Percentiles rank a stretch among this genome's conserved stretches.
Conservation (phyloP, 37 sponge, comb jelly and placozoan genomes). For the Sycon ciliatum region DNA sequence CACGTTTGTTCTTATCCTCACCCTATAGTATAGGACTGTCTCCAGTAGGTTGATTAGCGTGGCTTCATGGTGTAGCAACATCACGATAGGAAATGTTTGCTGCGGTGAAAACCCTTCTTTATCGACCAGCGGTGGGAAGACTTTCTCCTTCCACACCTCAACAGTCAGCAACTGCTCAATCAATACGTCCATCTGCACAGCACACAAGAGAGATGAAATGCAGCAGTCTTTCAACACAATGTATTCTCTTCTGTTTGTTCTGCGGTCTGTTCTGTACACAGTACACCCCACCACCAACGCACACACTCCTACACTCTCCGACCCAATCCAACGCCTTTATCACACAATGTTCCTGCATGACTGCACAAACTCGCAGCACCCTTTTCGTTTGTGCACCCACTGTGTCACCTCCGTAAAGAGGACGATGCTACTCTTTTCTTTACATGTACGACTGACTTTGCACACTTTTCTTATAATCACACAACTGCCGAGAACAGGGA, state of each 20-base stretch:
- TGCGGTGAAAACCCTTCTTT: conserved; percentile 20
- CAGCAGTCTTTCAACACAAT: background rate
- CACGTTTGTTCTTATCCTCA: too few relatives aligned
- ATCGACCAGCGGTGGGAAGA: conserved; percentile 42
- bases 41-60: conserved; percentile 59
- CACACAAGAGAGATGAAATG: background rate
- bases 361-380: too few relatives aligned
- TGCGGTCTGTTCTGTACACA: background rate
- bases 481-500: too few relatives aligned
- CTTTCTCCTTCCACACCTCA: conserved; percentile 72
- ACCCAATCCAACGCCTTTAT: too few relatives aligned
- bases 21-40: conserved; percentile 49
- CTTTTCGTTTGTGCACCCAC: too few relatives aligned
- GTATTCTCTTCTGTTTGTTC: conserved; percentile 1
- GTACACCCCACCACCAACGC: too few relatives aligned
- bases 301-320: too few relatives aligned
- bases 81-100: conserved; percentile 41
- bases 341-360: too few relatives aligned
- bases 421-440: too few relatives aligned
- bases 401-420: too few relatives aligned
- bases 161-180: conserved; percentile 49
- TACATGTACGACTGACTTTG: too few relatives aligned
- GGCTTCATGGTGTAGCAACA: conserved; percentile 60
- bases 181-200: conserved; percentile 39
- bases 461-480: too few relatives aligned